Conservation (phyloP, 2,797 vertebrate genomes). For the Apogon hyalosoma region DNA sequence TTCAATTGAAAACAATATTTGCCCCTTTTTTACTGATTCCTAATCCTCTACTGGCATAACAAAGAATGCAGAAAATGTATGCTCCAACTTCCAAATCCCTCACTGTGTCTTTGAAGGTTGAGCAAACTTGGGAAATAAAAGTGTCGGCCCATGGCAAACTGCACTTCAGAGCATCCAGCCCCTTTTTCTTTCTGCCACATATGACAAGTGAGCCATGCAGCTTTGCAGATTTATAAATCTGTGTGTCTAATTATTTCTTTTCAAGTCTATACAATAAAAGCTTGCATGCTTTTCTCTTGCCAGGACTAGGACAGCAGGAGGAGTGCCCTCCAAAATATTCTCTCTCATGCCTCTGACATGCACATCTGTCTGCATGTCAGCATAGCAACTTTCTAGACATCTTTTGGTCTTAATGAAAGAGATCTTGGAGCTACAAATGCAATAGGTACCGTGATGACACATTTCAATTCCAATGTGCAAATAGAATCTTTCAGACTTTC, state of each 20-base stretch:
- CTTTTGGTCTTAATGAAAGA: slow-evolving; percentile 79
- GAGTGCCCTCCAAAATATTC: slow-evolving; percentile 79
- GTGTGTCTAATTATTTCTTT: slow-evolving; percentile 86
- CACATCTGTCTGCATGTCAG: slow-evolving; percentile 83
- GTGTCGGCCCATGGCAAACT: slow-evolving; percentile 74
- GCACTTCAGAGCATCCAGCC: slow-evolving; percentile 76
- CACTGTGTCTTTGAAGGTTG: slow-evolving; percentile 75
- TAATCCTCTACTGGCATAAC: slow-evolving; percentile 41
- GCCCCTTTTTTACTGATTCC: slow-evolving; percentile 1
- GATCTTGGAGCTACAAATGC: slow-evolving; percentile 68
- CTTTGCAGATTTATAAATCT: slow-evolving; percentile 81
- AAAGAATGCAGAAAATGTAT: slow-evolving; percentile 36
- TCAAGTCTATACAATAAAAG: slow-evolving; percentile 81
- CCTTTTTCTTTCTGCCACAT: slow-evolving; percentile 68
- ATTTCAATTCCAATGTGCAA: slow-evolving; percentile 72
- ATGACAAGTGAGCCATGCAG: slow-evolving; percentile 80
- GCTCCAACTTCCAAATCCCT: slow-evolving; percentile 56
- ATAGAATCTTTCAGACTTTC: slow-evolving; percentile 60
- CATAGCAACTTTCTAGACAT: slow-evolving; percentile 72
- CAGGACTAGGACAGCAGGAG: slow-evolving; percentile 70
- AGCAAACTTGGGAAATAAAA: slow-evolving; percentile 81
- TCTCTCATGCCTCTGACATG: slow-evolving; percentile 80
- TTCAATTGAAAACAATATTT: slow-evolving; percentile 40
- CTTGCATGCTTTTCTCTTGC: slow-evolving; percentile 63
- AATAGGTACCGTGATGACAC: slow-evolving; percentile 69